Conservation (phyloP, 2,113 vertebrate species). For the Rhinoderma darwinii region DNA sequence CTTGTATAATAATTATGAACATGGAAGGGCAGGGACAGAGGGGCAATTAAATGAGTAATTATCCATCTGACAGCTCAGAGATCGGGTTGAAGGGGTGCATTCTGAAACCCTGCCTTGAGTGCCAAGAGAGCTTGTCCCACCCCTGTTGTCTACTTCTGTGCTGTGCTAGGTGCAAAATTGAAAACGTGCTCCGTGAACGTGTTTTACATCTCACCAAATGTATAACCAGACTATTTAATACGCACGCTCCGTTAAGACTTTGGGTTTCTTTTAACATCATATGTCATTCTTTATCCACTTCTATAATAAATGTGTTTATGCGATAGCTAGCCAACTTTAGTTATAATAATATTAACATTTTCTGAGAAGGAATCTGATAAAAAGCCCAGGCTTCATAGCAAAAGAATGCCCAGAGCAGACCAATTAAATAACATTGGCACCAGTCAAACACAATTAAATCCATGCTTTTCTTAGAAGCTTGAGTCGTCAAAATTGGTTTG, state of each 20-base stretch:
- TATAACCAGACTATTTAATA: neutral
- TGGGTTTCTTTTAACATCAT: conserved; percentile 8
- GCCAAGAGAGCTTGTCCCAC: too few species aligned
- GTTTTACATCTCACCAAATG: neutral
- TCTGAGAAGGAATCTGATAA: conserved; percentile 7
- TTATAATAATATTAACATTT: conserved; percentile 50
- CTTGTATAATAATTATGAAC: too few species aligned
- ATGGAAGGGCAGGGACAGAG: too few species aligned
- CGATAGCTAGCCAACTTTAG: neutral
- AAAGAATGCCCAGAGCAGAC: conserved; percentile 46
- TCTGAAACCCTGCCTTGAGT: too few species aligned
- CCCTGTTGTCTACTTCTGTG: too few species aligned
- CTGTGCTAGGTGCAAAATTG: too few species aligned
- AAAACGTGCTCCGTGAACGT: too few species aligned
- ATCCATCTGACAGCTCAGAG: too few species aligned
- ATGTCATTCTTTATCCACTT: conserved; percentile 5
- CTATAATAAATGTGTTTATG: conserved; percentile 20
- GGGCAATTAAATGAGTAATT: too few species aligned
- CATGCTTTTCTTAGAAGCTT: neutral
- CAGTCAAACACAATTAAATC: conserved; percentile 41
- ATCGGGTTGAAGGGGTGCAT: too few species aligned
- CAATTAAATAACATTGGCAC: conserved; percentile 52
- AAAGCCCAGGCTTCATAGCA: neutral
- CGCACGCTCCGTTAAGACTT: neutral
- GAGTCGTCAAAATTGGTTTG: neutral